phyloP scores from a whole-genome alignment of 1,140 invertebrate species.

The Scaptodrosophila lebanonensis region DNA sequence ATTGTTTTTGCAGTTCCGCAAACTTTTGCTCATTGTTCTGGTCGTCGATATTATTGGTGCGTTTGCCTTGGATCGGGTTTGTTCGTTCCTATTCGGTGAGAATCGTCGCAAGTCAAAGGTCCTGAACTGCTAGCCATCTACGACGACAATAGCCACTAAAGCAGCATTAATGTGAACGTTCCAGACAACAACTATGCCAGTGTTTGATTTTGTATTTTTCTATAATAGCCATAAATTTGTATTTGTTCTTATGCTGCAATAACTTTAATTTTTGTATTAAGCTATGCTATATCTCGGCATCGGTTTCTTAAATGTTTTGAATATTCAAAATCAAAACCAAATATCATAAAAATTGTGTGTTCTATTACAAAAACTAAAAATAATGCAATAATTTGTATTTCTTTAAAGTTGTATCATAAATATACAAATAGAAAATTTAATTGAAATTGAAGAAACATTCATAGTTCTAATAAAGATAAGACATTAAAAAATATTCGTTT shows the following conservation, averaged over 20 bases:
- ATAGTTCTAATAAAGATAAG: constrained; percentile 42
- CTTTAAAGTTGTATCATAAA: too few relatives aligned
- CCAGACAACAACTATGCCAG: too few relatives aligned
- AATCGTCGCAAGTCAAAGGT: constrained; percentile 67
- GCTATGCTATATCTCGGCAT: constrained; percentile 20
- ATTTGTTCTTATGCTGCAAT: constrained; percentile 1
- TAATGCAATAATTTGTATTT: too few relatives aligned
- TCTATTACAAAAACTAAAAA: constrained; percentile 11
- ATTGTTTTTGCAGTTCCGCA: constrained; percentile 87
- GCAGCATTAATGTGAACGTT: constrained; percentile 2
- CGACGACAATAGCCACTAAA: too few relatives aligned
- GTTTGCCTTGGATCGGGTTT: constrained; percentile 89
- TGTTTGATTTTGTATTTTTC: constrained; percentile 2
- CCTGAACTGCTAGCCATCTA: constrained; percentile 50
- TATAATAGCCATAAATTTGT: constrained; percentile 4
- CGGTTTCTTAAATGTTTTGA: constrained; percentile 46
- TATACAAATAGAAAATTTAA: constrained; percentile 46
- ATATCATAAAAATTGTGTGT: constrained; percentile 21
- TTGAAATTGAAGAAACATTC: constrained; percentile 64
- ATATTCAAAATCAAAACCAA: constrained; percentile 5
- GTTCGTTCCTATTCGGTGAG: constrained; percentile 91
- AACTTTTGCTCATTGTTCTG: constrained; percentile 87
- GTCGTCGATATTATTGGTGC: constrained; percentile 89
- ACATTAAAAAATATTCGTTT: constrained; percentile 4
- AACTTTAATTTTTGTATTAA: constrained; percentile 1